Conservation (phyloP, 2,113 vertebrate species). For the Hemiscyllium ocellatum region DNA sequence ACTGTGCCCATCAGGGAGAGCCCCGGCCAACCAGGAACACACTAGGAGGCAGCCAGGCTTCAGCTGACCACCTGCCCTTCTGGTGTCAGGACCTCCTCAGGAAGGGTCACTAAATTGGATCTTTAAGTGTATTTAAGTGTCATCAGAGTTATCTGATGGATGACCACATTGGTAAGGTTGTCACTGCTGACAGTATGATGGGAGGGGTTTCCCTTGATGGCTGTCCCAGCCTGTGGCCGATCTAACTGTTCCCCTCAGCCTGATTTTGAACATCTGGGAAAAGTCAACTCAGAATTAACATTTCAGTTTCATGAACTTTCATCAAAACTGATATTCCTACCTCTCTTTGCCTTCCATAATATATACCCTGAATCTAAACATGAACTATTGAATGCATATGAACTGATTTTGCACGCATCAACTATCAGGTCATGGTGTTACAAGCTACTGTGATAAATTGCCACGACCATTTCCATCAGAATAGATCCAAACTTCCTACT, state of each 20-base stretch:
- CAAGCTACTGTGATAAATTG: constrained; percentile 23
- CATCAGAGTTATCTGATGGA: too few relatives aligned
- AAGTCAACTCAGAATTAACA: not conserved
- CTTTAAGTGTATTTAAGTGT: too few relatives aligned
- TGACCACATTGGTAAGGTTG: too few relatives aligned
- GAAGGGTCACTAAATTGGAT: too few relatives aligned
- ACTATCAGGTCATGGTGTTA: constrained; percentile 10
- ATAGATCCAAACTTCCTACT: constrained; percentile 2
- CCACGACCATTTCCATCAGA: not conserved
- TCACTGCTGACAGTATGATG: not conserved
- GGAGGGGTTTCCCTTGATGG: too few relatives aligned
- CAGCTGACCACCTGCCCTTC: too few relatives aligned
- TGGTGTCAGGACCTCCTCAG: too few relatives aligned
- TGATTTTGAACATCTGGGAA: not conserved
- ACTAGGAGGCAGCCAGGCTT: too few relatives aligned
- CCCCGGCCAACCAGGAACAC: too few relatives aligned
- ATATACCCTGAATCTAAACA: not conserved
- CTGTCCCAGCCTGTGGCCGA: not conserved
- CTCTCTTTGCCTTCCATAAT: not conserved
- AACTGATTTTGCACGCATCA: constrained; percentile 23
- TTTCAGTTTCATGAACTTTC: not conserved
- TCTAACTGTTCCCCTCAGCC: not conserved
- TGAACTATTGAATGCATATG: constrained; percentile 15
- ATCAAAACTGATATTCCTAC: not conserved
- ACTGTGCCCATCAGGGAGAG: not conserved